Base-by-base conservation (phyloP, 2,888 invertebrate species). In the Allygus modestus region DNA sequence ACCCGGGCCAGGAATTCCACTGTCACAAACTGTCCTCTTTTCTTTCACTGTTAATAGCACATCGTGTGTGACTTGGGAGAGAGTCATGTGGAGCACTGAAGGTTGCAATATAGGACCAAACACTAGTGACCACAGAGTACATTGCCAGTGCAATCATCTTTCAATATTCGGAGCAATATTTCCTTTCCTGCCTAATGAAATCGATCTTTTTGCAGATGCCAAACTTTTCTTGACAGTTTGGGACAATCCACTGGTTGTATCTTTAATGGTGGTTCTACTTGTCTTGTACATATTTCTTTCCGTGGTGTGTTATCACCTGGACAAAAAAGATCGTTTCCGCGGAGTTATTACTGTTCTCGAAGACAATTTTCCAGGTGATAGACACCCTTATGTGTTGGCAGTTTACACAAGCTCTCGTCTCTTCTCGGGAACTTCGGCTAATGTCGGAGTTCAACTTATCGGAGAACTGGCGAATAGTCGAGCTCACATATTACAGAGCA, bases 291-390 rank as follows among this genome's bases (percentile, higher is more conserved):
- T 87, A 2, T 4, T 84, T n/a, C n/a, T 88, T 11, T 65, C 87
- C 11, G 58, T 86, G 26, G 86, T 86, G 85, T 86, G 86, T 31
- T n/a, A 61, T 4, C 46, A 81, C 51, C 83, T 83, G 69, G 87
- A 88, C 23, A 79, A 75, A 41, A 82, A 81, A 26, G 88, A 87
- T 23, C 54, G 54, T 31, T 69, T 26, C 58, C 85, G 86, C 51
- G 83, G 31, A 51, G 77, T 23, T 41, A 73, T 87, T 11, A 85
- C 83, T 0, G 54, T 87, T n/a, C 86, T 88, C 9, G 84, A 86
- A 17, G 88, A 88, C 81, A 88, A 88, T 73, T 82, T 82, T 69
- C 86, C 86, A n/a, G 79, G 71, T 0, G 87, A 88, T 46, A 84
- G 82, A n/a, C n/a, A n/a, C n/a, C n/a, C n/a, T n/a, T n/a, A n/a